A percentile compares a stretch with the other conserved stretches of the same genome.
Evolutionary conservation across 2,113 vertebrate species (phyloP).

Genomic region (Nasalis larvatus): DNA sequence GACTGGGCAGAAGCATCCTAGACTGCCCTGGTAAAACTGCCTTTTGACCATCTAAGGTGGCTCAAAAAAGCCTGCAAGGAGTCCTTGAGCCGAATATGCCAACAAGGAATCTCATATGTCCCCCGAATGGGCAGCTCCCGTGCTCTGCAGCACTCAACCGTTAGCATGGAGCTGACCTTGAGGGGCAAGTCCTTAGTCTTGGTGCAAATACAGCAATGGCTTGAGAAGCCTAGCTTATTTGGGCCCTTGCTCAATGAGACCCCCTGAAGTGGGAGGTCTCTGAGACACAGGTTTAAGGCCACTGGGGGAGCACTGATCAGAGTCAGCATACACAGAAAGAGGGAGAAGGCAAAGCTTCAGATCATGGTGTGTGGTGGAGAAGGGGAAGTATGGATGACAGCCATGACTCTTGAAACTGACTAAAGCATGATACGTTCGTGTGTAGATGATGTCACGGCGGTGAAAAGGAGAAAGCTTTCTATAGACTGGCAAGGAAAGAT

Average conservation of each 20-base stretch:
- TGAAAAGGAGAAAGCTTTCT: neutral
- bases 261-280: neutral
- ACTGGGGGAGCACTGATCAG: neutral
- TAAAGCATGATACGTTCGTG: accelerated
- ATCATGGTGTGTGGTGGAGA: neutral
- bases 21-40: too few relatives aligned
- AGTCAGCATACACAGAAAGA: neutral
- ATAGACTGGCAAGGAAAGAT: neutral
- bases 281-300: neutral
- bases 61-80: neutral
- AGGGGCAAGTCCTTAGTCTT: neutral
- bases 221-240: too few relatives aligned
- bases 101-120: accelerated
- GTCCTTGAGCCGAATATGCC: neutral
- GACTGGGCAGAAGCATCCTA: accelerated
- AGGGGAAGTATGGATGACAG: neutral
- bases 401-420: neutral
- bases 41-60: neutral
- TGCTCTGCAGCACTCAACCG: neutral
- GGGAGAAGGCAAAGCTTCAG: too few relatives aligned
- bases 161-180: neutral
- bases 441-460: neutral
- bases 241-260: neutral
- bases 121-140: too few relatives aligned
- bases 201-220: neutral